Conservation (phyloP, 2,113 vertebrate genomes). For the Rhinolophus ferrumequinum region DNA sequence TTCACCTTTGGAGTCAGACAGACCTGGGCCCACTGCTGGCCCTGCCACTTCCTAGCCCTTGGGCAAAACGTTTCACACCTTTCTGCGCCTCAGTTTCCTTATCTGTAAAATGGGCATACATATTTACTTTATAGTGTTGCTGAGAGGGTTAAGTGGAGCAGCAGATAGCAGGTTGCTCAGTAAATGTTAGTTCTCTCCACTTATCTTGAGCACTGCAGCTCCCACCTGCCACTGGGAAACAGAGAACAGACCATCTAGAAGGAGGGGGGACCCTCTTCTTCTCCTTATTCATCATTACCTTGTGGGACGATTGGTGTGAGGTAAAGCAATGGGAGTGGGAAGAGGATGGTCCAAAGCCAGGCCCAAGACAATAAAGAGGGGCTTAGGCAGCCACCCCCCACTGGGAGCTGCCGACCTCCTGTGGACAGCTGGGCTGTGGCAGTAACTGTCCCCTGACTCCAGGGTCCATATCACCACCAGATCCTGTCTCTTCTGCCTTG, state of each 20-base stretch:
- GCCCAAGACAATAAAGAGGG: not conserved
- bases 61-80: not conserved
- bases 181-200: not conserved
- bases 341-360: accelerated
- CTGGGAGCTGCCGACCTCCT: not conserved
- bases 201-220: not conserved
- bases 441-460: not conserved
- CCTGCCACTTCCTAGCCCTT: not conserved
- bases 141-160: not conserved
- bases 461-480: not conserved
- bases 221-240: not conserved
- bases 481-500: not conserved
- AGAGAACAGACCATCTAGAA: not conserved
- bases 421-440: not conserved
- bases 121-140: not conserved
- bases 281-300: not conserved
- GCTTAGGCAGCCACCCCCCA: accelerated
- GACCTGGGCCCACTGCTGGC: not conserved
- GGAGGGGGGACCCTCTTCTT: not conserved
- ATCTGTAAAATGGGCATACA: not conserved
- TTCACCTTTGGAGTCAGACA: not conserved
- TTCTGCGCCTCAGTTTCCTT: not conserved
- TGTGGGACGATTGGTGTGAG: not conserved
- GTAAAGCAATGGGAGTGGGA: not conserved
- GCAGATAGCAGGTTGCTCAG: no score